Evolutionary conservation across 2,113 vertebrate genomes (phyloP).

Genomic region (Microcebus jonahi): DNA sequence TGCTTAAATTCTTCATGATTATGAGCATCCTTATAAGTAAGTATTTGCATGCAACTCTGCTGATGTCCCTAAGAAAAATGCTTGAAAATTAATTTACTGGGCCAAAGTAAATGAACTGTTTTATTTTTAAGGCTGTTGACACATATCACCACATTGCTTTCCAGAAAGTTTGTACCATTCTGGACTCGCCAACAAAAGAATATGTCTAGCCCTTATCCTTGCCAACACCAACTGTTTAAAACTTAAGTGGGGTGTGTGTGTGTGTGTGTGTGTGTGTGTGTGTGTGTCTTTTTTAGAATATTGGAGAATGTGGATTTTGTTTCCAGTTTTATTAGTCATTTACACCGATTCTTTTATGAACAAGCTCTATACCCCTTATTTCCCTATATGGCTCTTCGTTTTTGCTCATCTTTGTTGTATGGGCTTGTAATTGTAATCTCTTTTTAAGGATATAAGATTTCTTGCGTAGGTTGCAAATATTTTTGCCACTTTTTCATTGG

Average conservation of each 20-base stretch:
- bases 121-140: conserved; percentile 56
- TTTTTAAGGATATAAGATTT: conserved; percentile 26
- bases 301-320: conserved; percentile 15
- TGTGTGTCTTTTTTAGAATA: conserved; percentile 27
- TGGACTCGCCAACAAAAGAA: conserved; percentile 36
- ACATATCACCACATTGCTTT: conserved; percentile 19
- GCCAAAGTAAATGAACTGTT: conserved; percentile 32
- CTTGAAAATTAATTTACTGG: conserved; percentile 50
- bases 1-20: neutral
- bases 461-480: conserved; percentile 32
- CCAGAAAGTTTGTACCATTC: conserved; percentile 31
- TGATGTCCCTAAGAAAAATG: conserved; percentile 35
- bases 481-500: conserved; percentile 23
- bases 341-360: conserved; percentile 59
- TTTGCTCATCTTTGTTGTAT: conserved; percentile 36
- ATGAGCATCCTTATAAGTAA: neutral
- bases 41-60: neutral
- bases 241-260: conserved; percentile 25
- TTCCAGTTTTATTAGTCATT: conserved; percentile 58
- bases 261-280: neutral
- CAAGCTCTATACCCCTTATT: neutral
- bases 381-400: conserved; percentile 22
- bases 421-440: neutral
- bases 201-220: neutral
- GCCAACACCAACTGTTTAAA: conserved; percentile 54